Conservation (phyloP, 2,888 invertebrate genomes). For the Tachina fera region DNA sequence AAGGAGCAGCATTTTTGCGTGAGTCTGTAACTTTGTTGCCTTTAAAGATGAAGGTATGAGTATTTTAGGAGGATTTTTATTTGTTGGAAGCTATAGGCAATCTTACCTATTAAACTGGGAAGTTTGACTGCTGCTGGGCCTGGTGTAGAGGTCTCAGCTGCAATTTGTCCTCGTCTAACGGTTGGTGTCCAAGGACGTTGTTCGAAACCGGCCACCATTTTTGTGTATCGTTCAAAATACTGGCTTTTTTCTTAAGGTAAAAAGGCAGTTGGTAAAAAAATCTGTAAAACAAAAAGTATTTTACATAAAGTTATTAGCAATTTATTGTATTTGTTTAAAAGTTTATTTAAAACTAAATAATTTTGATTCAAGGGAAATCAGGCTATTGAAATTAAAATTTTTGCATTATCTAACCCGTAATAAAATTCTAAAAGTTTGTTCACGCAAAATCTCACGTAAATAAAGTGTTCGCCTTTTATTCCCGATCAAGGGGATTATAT, state of each 20-base stretch:
- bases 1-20: conserved; percentile 90
- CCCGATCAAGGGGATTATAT: too few relatives aligned
- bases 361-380: too few relatives aligned
- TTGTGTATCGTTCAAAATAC: conserved; percentile 71
- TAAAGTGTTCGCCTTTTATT: too few relatives aligned
- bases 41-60: conserved; percentile 78
- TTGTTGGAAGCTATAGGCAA: neutral
- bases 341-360: too few relatives aligned
- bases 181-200: conserved; percentile 96
- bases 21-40: conserved; percentile 91
- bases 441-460: too few relatives aligned
- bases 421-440: too few relatives aligned
- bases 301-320: too few relatives aligned
- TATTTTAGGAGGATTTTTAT: neutral
- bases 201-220: conserved; percentile 86
- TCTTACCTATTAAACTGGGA: conserved; percentile 90
- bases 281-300: conserved; percentile 43
- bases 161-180: conserved; percentile 93
- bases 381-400: too few relatives aligned
- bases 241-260: conserved; percentile 49
- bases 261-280: conserved; percentile 40
- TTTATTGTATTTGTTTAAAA: too few relatives aligned
- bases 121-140: conserved; percentile 94
- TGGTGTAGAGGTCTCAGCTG: conserved; percentile 93
- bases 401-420: too few relatives aligned